phyloP scores from a whole-genome alignment of 30 jellyfish, hydroid and myxozoan species.

The Pelagia noctiluca region DNA sequence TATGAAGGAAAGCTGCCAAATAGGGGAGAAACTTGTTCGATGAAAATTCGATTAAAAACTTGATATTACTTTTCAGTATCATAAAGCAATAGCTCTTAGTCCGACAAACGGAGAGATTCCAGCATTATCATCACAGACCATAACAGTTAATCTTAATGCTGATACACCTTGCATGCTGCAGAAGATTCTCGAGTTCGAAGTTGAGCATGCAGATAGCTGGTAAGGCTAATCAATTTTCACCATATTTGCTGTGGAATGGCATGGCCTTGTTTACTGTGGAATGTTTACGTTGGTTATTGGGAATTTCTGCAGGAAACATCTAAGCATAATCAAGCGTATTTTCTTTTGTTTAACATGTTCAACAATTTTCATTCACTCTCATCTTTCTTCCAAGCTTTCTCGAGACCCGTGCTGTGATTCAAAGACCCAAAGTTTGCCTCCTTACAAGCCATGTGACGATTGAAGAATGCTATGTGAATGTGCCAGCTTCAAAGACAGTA shows the following conservation, averaged over 20 bases:
- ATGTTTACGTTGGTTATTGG: too few relatives aligned
- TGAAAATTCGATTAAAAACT: too few relatives aligned
- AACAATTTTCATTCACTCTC: background rate
- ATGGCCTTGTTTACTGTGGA: too few relatives aligned
- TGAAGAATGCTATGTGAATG: slow-evolving; percentile 59
- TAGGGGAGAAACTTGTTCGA: too few relatives aligned
- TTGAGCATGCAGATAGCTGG: slow-evolving; percentile 26
- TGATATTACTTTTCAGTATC: too few relatives aligned
- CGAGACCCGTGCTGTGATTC: slow-evolving; percentile 81
- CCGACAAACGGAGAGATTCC: too few relatives aligned
- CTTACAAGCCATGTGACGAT: slow-evolving; percentile 38
- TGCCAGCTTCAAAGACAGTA: slow-evolving; percentile 53
- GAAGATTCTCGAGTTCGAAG: slow-evolving; percentile 40
- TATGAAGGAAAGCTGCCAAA: too few relatives aligned
- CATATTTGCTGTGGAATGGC: too few relatives aligned
- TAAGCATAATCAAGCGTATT: too few relatives aligned
- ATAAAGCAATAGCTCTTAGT: too few relatives aligned
- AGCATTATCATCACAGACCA: slow-evolving; percentile 36
- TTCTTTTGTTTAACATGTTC: slow-evolving; percentile 1
- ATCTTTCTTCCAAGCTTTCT: slow-evolving; percentile 49
- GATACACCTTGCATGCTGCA: slow-evolving; percentile 39
- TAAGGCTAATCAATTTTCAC: background rate
- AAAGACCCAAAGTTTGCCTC: slow-evolving; percentile 75
- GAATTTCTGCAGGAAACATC: too few relatives aligned
- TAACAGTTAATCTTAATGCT: slow-evolving; percentile 52